Evolutionary conservation across 2,797 vertebrate species (phyloP), one percentile per base, ranked within the genome.

Genomic region (Tapera naevia): DNA sequence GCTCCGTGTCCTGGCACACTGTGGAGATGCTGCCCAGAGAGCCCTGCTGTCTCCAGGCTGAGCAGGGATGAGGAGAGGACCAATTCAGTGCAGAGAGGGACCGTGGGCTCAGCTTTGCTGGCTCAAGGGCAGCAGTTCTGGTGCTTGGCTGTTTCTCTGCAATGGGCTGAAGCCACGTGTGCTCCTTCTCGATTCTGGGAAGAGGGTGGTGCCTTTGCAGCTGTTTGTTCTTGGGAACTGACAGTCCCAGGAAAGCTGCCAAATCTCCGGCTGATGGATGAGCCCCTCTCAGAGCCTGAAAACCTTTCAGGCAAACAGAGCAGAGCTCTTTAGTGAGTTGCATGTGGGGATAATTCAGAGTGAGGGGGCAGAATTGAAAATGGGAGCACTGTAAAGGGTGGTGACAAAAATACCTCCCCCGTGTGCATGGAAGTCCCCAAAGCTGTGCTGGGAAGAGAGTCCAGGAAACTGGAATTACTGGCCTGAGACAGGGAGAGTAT

Each of bases 201-300:
- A 95, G 79, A 35, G 90, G 80, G 6, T 4, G 64, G 43, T 48
- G 80, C 75, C 73, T 78, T 18, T 45, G 86, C 85, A 88, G 94
- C 88, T 86, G 88, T 10, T 89, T 35, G 79, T 89, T 91, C 93
- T 90, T 39, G 25, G 93, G 92, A 88, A 84, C 93, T 90, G 94
- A 74, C 94, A 93, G 94, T 94, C 86, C 95, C 93, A 71, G 95
- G 92, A 95, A 88, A 21, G 53, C 92, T 93, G 95, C 95, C 95
- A 95, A 81, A 64, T 9, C 64, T 76, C 66, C 0, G 7, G 43
- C 45, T 95, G 93, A 91, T 91, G 94, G 94, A 95, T 89, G 83
- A 95, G 76, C 81, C 85, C 94, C 93, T 93, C 80, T 64, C 30
- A 1, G 87, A 94, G 85, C 56, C 88, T 73, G 86, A 22, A 60